Evolutionary conservation across 2,113 vertebrate species (phyloP).

Genomic region (Phaethornis superciliosus): DNA sequence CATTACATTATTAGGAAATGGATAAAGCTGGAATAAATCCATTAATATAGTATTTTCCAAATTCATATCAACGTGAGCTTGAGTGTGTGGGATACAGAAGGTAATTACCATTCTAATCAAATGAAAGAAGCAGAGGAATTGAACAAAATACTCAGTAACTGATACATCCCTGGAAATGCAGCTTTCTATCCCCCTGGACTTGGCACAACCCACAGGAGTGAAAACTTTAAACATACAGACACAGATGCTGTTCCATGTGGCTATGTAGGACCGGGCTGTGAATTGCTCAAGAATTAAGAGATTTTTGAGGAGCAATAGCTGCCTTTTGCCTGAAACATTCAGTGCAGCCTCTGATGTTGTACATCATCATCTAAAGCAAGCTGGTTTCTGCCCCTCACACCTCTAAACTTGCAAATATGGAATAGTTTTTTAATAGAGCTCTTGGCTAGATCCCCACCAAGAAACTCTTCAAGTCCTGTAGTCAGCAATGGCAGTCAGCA

Average conservation of each 20-base stretch:
- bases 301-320: neutral
- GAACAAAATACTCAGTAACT: neutral
- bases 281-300: neutral
- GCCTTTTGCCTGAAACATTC: neutral
- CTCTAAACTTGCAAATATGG: neutral
- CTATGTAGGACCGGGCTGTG: neutral
- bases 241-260: neutral
- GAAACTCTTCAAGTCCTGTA: neutral
- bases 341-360: neutral
- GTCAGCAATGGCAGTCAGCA: slow-evolving; percentile 6
- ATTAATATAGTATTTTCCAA: slow-evolving; percentile 46
- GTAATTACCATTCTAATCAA: neutral
- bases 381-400: neutral
- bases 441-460: neutral
- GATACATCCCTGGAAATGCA: neutral
- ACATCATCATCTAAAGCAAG: neutral
- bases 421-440: neutral
- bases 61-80: neutral
- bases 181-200: neutral
- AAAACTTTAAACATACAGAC: neutral
- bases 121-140: neutral
- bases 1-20: slow-evolving; percentile 55
- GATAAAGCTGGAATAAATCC: slow-evolving; percentile 52
- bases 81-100: neutral
- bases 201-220: neutral